Percentiles rank a stretch among this genome's conserved stretches.
These are phyloP conservation scores for Chlorocebus sabaeus DNA, from an alignment of 2,113 vertebrate genomes.

Conservation along the genomic window DNA sequence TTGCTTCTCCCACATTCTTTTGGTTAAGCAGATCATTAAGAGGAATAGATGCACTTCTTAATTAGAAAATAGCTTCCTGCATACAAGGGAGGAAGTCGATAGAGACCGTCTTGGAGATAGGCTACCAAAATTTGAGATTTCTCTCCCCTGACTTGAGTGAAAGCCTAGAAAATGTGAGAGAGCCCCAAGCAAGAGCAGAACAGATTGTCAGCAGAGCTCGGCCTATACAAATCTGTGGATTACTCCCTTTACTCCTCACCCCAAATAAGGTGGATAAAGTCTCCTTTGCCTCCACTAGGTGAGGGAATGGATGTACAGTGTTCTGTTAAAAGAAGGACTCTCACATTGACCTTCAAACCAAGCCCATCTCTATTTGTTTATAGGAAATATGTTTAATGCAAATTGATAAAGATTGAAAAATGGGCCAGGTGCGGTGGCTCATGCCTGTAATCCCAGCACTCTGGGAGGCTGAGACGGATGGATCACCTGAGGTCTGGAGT, in stretches of 20 bases:
- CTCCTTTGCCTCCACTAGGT: background rate
- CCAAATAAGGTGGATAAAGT: background rate
- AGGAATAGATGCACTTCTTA: background rate
- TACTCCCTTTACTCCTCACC: background rate
- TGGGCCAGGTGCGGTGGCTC: no score
- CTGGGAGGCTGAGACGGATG: no score
- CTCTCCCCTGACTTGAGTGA: background rate
- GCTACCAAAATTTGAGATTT: background rate
- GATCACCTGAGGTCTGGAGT: no score
- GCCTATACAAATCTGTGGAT: background rate
- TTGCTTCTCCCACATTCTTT: background rate
- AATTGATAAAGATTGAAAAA: constrained; percentile 7
- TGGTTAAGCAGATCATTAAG: background rate
- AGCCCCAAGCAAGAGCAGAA: background rate
- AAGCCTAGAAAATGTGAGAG: background rate
- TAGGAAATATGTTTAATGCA: background rate
- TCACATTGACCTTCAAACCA: background rate
- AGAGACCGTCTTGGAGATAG: background rate
- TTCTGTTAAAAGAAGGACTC: background rate
- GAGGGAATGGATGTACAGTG: background rate
- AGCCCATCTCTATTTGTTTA: background rate
- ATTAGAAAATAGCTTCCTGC: background rate
- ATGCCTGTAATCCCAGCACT: no score
- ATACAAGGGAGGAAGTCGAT: background rate
- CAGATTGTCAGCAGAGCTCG: background rate